Evolutionary conservation across 2,797 vertebrate genomes (phyloP).

Genomic region (Phoebastria nigripes): DNA sequence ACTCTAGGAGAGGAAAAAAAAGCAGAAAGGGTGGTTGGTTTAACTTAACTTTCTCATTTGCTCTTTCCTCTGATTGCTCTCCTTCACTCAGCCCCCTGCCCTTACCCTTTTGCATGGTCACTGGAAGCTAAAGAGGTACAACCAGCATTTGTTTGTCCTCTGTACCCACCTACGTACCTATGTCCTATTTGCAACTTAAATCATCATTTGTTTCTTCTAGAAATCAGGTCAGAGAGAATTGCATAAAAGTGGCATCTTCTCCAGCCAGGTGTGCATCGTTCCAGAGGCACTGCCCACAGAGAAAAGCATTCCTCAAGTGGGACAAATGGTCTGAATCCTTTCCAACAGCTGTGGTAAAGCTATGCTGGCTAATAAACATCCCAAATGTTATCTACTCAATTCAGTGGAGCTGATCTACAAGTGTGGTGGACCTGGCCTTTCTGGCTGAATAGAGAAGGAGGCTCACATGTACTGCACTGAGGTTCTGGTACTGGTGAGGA

Average conservation of each 20-base stretch:
- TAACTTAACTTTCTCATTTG: background rate
- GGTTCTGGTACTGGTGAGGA: background rate
- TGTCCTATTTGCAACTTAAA: background rate
- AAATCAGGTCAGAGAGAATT: background rate
- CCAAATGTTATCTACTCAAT: background rate
- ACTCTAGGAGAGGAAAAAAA: background rate
- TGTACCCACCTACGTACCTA: background rate
- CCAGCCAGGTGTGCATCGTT: fast-evolving
- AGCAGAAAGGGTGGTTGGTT: background rate
- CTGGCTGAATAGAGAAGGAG: background rate
- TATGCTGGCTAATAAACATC: background rate
- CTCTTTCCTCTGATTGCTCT: background rate
- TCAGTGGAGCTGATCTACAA: background rate
- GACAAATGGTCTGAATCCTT: background rate
- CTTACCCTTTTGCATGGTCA: background rate
- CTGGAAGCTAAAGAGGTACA: background rate
- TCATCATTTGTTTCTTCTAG: background rate
- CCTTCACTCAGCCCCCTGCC: background rate
- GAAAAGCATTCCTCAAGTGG: fast-evolving
- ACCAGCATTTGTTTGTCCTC: background rate
- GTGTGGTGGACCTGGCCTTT: background rate
- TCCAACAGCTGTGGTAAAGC: background rate
- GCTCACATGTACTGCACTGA: fast-evolving
- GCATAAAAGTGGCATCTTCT: background rate
- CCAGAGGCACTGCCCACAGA: background rate